These are phyloP conservation scores for Margarornis squamiger DNA, from an alignment of 2,797 vertebrate species.

Conservation along the genomic window DNA sequence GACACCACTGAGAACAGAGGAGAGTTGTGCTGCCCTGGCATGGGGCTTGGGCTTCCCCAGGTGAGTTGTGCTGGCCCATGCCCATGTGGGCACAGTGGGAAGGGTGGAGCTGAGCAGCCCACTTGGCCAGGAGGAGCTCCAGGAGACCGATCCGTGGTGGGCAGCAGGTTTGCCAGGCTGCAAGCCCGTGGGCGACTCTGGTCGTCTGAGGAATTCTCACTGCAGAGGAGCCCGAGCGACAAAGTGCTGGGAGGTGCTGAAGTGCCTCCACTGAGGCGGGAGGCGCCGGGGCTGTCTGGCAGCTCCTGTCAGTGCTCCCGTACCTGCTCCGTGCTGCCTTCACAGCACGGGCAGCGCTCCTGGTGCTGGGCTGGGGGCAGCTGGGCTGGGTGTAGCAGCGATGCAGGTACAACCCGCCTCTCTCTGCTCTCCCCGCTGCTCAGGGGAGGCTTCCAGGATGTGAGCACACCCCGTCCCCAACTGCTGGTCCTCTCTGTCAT, in stretches of 20 bases:
- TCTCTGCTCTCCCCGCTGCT: not conserved
- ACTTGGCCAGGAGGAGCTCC: not conserved
- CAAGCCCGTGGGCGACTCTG: not conserved
- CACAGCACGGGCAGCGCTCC: accelerated
- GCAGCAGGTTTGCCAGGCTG: not conserved
- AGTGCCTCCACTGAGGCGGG: not conserved
- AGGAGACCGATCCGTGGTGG: accelerated
- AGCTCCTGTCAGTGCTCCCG: not conserved
- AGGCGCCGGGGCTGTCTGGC: not conserved
- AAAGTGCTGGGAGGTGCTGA: not conserved
- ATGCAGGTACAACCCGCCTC: not conserved
- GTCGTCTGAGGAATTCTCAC: not conserved
- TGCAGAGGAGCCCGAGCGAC: not conserved
- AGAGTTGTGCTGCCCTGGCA: not conserved
- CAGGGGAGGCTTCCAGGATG: not conserved
- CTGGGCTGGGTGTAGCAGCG: not conserved
- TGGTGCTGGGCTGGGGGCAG: accelerated
- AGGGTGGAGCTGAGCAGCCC: accelerated
- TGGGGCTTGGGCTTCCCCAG: not conserved
- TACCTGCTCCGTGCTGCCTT: not conserved
- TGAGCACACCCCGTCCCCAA: accelerated
- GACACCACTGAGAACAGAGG: not conserved
- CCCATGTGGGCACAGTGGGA: accelerated
- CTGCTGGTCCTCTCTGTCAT: not conserved
- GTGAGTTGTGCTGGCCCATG: not conserved